Evolutionary conservation across 1,140 invertebrate species (phyloP).

Genomic region (Cyphomyrmex costatus): DNA sequence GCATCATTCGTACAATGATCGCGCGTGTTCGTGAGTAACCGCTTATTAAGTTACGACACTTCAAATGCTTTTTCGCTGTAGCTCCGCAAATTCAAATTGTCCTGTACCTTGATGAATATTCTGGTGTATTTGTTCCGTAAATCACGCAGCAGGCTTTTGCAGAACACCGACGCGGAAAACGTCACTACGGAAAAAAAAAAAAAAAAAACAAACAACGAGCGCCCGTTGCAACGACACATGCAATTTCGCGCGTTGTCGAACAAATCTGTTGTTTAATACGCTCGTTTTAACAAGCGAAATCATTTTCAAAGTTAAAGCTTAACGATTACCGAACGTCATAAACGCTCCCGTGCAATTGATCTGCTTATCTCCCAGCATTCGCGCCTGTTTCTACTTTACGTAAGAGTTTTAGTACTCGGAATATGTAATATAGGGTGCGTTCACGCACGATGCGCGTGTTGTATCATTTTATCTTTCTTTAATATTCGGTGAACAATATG

Average conservation of each 20-base stretch:
- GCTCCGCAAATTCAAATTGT: slow-evolving; percentile 42
- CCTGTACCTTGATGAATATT: slow-evolving; percentile 39
- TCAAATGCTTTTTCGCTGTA: slow-evolving; percentile 31
- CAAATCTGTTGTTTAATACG: slow-evolving; percentile 48
- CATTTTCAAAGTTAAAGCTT: slow-evolving; percentile 34
- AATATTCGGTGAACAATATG: too few species aligned
- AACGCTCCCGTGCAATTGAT: neutral
- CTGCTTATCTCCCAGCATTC: neutral
- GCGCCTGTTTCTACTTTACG: neutral
- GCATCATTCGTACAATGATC: neutral
- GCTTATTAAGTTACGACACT: slow-evolving; percentile 18
- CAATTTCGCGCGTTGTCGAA: slow-evolving; percentile 42
- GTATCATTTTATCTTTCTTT: too few species aligned
- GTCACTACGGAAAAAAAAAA: slow-evolving; percentile 7
- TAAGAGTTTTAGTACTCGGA: neutral
- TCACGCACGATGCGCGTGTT: too few species aligned
- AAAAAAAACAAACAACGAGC: slow-evolving; percentile 20
- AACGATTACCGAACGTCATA: neutral
- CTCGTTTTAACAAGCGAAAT: slow-evolving; percentile 15
- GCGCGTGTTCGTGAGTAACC: slow-evolving; percentile 10
- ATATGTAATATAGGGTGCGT: too few species aligned
- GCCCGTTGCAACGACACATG: neutral
- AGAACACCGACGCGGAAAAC: slow-evolving; percentile 1
- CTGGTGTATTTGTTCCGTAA: slow-evolving; percentile 43
- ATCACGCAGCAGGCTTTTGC: slow-evolving; percentile 30